Evolutionary conservation across 2,797 vertebrate species (phyloP), one percentile per base, ranked within the genome.

Genomic region (Phalanger gymnotis): DNA sequence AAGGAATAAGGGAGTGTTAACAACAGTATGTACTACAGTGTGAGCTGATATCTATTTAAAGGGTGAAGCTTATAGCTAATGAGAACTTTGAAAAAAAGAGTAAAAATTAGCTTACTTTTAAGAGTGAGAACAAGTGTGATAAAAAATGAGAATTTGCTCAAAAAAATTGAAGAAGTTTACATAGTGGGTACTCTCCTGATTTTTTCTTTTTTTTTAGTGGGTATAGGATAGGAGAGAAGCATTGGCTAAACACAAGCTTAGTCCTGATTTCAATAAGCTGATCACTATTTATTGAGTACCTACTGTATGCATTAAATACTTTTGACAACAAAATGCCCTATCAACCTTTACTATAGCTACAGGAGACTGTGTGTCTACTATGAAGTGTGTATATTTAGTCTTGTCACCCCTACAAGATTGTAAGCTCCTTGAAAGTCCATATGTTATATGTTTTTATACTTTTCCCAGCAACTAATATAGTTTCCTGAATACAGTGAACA

Each of bases 21-120:
- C 16, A 73, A 73, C 40, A 81, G 40, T 47, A 40, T 47, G 14
- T 27, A 94, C 94, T 93, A 89, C 53, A 56, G 47, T 31, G 57
- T 93, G 34, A 73, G 27, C 30, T 92, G 58, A 91, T 92, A 47
- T 73, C 47, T 54, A 92, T 56, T 27, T 27, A 92, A 92, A 95
- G 91, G 7, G 51, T 58, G 54, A 94, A 95, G 91, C n/a, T 61
- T 91, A 55, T 54, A 51, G 89, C 27, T 58, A 96, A 89, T 40
- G n/a, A 93, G 54, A 31, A 91, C 5, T 52, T 40, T 9, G 7
- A 6, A 6, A n/a, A 34, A 11, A 22, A 31, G 3, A 47, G 2
- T 10, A 47, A 81, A 81, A 73, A 73, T 40, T 47, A 81, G 22
- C 22, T 95, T 6, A 91, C 34, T 92, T 96, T n/a, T 81, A 93